Base-by-base conservation (phyloP, 2,888 invertebrate species). In the Chirona hameri region DNA sequence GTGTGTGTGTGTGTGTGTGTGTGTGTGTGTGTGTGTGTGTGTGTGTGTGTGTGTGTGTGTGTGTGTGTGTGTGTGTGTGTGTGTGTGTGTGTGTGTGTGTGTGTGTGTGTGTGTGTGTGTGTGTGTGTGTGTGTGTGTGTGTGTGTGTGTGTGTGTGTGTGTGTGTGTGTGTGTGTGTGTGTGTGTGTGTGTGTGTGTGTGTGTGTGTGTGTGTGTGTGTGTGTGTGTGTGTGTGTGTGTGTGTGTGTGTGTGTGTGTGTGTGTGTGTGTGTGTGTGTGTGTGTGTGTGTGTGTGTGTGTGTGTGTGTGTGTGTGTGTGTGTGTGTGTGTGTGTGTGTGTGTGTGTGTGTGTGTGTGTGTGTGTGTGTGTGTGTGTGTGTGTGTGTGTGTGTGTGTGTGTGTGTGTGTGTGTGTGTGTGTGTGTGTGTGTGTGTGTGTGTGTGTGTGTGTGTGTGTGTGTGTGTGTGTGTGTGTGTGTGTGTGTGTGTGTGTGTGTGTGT, bases 91-190 rank as follows among this genome's bases (percentile, higher is more conserved):
- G 65, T 65, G 21, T 65, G 65, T 65, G 21, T 65, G 65, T 65
- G 21, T 65, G 65, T 65, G 65, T 65, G 21, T 65, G 65, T 65
- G 65, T 65, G 21, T 65, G 65, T 65, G n/a, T n/a, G 21, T 21
- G 65, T n/a, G 21, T n/a, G 21, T 65, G 65, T 65, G 65, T 65
- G 21, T 65, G 65, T 65, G 65, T 65, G 65, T 21, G 21, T 65
- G n/a, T 65, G 65, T 65, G 21, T 65, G 65, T 65, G 65, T 65
- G 65, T 65, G 21, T 65, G 65, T 65, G 65, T 65, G 21, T 65
- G 65, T 65, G 65, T 65, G 65, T 65, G 21, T 65, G 65, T 65
- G 65, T 65, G 21, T 65, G 65, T 65, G 65, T 65, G 65, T 65
- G 21, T 65, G 65, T 65, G 65, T 65, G 21, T 65, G 21, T 65